Conservation (phyloP, 2,797 vertebrate species). For the Pseudocheirus occidentalis region DNA sequence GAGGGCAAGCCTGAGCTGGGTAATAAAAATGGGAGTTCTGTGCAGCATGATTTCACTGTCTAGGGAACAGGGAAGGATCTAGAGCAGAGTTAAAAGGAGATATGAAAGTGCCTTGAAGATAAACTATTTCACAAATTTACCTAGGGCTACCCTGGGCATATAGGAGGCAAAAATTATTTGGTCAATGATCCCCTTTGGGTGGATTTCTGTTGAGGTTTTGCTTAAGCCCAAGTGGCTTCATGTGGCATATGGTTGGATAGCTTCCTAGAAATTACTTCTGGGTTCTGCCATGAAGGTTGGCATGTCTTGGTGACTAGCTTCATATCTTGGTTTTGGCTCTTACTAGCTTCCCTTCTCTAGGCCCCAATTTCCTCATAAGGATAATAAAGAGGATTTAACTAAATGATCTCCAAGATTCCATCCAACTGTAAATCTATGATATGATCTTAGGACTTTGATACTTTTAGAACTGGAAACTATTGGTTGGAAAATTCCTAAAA, state of each 20-base stretch:
- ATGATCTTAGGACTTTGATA: background rate
- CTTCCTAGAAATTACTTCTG: background rate
- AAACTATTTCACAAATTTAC: background rate
- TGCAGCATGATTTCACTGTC: background rate
- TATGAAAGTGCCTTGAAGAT: background rate
- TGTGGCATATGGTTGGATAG: background rate
- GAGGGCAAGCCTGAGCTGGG: background rate
- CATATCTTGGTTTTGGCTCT: background rate
- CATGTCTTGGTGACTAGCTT: background rate
- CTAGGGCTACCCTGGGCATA: background rate
- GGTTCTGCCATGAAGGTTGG: background rate
- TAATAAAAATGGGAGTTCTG: background rate
- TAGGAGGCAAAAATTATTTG: background rate
- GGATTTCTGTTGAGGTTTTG: background rate
- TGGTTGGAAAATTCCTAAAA: background rate
- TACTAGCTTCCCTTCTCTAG: background rate
- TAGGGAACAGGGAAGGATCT: background rate
- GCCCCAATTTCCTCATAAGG: background rate
- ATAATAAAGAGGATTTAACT: background rate
- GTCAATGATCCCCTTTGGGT: background rate
- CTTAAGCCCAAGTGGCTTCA: background rate
- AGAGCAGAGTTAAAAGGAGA: background rate
- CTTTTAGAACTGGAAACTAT: background rate
- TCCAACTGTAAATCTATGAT: background rate
- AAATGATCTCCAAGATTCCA: background rate